Evolutionary conservation across 2,113 vertebrate species (phyloP).

Genomic region (Lichenostomus cassidix): DNA sequence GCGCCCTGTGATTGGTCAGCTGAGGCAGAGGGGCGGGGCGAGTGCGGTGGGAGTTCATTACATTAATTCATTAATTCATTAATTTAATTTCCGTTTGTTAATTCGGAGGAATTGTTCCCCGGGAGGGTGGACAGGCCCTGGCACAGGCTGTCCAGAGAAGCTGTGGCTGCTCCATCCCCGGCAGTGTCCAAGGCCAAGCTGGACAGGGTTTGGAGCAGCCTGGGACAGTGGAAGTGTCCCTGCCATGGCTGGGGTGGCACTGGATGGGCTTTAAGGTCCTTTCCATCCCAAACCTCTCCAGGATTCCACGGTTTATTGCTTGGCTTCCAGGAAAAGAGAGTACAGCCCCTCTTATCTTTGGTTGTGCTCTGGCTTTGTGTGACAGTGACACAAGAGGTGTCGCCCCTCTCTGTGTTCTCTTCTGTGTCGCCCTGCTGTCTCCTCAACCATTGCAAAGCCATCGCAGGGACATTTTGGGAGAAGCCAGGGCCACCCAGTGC

Average conservation of each 20-base stretch:
- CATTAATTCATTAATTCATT: not conserved
- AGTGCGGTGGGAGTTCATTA: rapidly evolving
- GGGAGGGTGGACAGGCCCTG: rapidly evolving
- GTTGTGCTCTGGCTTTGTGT: not conserved
- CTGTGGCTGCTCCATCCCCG: not conserved
- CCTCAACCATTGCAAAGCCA: not conserved
- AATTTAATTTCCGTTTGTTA: not conserved
- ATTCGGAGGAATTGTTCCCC: not conserved
- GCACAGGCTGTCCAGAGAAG: not conserved
- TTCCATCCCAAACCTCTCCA: not conserved
- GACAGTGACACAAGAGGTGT: not conserved
- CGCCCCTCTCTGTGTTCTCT: rapidly evolving
- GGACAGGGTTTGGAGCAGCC: not conserved
- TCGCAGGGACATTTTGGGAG: rapidly evolving
- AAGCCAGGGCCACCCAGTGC: rapidly evolving
- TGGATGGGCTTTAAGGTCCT: rapidly evolving
- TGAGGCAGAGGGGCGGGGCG: not conserved
- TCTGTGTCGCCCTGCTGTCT: not conserved
- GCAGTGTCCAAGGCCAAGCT: rapidly evolving
- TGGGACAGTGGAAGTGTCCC: not conserved
- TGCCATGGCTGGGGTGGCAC: not conserved
- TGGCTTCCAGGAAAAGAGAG: not conserved
- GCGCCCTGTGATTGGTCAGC: not conserved
- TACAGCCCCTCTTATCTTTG: not conserved
- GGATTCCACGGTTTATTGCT: not conserved